A percentile compares a stretch with the other conserved stretches of the same genome.
Conservation (phyloP, 64 coral and sea anemone species). For the Actinia tenebrosa region DNA sequence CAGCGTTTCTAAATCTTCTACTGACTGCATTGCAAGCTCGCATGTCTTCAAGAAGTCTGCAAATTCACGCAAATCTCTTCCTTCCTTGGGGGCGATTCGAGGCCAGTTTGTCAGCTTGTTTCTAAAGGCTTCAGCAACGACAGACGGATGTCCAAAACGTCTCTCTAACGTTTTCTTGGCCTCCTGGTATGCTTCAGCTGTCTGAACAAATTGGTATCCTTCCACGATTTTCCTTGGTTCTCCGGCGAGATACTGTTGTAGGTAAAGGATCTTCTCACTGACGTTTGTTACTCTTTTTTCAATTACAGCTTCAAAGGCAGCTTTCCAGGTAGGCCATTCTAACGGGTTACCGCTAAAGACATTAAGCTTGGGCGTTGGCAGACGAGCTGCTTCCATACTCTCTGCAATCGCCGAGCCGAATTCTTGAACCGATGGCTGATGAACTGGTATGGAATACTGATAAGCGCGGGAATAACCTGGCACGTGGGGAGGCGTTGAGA, state of each 20-base stretch:
- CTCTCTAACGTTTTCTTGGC: slow-evolving; percentile 15
- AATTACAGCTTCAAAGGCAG: slow-evolving; percentile 24
- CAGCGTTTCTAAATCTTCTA: slow-evolving; percentile 31
- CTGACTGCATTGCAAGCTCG: slow-evolving; percentile 35
- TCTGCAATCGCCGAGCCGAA: neutral
- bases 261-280: slow-evolving; percentile 10
- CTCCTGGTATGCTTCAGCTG: neutral
- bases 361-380: neutral
- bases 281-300: neutral
- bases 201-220: slow-evolving; percentile 17
- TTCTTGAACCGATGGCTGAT: neutral
- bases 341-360: slow-evolving; percentile 12
- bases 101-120: slow-evolving; percentile 36
- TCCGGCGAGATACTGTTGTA: neutral
- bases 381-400: neutral
- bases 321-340: slow-evolving; percentile 24
- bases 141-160: neutral
- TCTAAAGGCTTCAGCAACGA: slow-evolving; percentile 17
- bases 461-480: too few species aligned
- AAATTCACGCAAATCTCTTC: slow-evolving; percentile 26
- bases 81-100: slow-evolving; percentile 24
- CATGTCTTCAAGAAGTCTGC: slow-evolving; percentile 33
- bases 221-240: slow-evolving; percentile 21
- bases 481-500: too few species aligned
- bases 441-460: neutral